These are phyloP conservation scores for Pseudochaenichthys georgianus DNA, from an alignment of 2,797 vertebrate species.

Conservation along the genomic window DNA sequence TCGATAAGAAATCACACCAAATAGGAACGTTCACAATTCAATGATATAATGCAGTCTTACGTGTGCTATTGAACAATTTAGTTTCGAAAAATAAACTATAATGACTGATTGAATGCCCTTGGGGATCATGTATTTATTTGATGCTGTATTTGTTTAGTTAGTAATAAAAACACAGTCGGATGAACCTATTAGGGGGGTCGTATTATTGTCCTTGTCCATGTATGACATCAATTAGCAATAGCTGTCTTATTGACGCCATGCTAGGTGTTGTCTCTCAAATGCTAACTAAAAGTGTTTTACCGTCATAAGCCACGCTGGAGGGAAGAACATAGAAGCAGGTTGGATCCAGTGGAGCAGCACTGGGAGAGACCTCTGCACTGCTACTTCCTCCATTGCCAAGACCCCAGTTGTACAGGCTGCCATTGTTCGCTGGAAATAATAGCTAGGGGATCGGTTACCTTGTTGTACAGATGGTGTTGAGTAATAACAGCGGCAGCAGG, in stretches of 20 bases:
- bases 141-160: background rate
- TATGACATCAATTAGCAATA: slow-evolving; percentile 19
- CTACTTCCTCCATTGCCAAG: slow-evolving; percentile 55
- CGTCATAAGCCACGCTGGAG: background rate
- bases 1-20: background rate
- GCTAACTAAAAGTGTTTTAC: slow-evolving; percentile 6
- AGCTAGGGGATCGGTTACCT: slow-evolving; percentile 72
- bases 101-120: slow-evolving; percentile 10
- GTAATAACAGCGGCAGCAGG: slow-evolving; percentile 70
- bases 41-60: background rate
- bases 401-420: slow-evolving; percentile 56
- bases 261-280: slow-evolving; percentile 1
- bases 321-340: slow-evolving; percentile 16
- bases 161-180: background rate
- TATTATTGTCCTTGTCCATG: slow-evolving; percentile 4
- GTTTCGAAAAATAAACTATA: slow-evolving; percentile 27
- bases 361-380: slow-evolving; percentile 49
- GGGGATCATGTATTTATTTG: slow-evolving; percentile 12
- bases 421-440: slow-evolving; percentile 73
- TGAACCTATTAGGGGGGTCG: slow-evolving; percentile 16
- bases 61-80: background rate
- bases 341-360: slow-evolving; percentile 27
- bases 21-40: slow-evolving; percentile 12
- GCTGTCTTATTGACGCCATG: slow-evolving; percentile 1
- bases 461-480: slow-evolving; percentile 78